Evolutionary conservation across 2,113 vertebrate genomes (phyloP).

Genomic region (Sapajus apella): DNA sequence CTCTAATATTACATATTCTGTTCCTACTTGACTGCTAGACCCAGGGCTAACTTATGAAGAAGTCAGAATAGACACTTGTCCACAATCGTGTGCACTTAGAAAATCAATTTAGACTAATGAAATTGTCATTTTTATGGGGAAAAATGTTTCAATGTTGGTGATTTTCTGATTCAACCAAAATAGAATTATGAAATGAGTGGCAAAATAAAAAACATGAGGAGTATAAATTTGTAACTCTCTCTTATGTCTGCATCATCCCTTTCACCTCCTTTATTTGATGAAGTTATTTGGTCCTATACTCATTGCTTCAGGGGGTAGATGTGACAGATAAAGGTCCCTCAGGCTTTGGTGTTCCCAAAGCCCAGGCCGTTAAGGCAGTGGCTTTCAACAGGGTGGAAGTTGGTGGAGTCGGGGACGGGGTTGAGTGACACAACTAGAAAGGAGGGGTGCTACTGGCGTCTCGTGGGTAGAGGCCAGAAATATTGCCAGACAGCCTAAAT

Average conservation of each 20-base stretch:
- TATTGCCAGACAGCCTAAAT: accelerated
- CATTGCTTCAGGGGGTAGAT: background rate
- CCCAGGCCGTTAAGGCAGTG: background rate
- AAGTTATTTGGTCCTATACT: background rate
- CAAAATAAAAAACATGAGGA: background rate
- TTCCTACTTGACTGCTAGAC: background rate
- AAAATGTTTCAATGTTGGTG: background rate
- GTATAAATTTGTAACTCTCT: background rate
- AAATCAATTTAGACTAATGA: background rate
- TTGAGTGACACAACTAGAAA: background rate
- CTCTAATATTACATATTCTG: background rate
- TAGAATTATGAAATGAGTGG: background rate
- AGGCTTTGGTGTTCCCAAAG: background rate
- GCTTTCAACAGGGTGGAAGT: background rate
- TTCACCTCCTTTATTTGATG: background rate
- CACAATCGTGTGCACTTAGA: background rate
- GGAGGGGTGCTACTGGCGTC: background rate
- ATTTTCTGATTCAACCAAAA: background rate
- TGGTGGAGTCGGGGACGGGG: accelerated
- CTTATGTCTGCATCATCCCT: background rate
- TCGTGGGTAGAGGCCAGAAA: background rate
- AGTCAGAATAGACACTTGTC: background rate
- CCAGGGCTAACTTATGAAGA: background rate
- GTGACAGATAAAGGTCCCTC: background rate
- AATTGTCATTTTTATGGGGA: background rate